Percentiles rank a stretch among this genome's conserved stretches.
Evolutionary conservation across 2,113 vertebrate species (phyloP).

Genomic region (Neotoma lepida): DNA sequence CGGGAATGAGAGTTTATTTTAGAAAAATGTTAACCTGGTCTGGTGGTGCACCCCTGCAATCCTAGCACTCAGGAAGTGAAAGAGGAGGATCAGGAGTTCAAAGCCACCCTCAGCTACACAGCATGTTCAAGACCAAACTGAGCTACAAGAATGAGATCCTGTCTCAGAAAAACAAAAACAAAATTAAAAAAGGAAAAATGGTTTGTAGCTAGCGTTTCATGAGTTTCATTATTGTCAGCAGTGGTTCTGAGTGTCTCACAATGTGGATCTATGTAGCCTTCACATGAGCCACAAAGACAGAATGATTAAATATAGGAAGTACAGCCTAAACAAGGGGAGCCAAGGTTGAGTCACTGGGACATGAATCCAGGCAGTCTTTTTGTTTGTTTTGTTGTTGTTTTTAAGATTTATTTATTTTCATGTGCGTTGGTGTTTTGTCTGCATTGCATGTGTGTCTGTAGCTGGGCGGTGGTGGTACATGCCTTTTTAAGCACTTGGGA

Average conservation of each 20-base stretch:
- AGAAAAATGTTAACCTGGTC: not conserved
- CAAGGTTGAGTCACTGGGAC: not conserved
- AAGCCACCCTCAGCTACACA: not conserved
- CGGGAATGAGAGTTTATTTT: conserved; percentile 50
- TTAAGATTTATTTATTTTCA: not conserved
- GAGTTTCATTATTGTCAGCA: conserved; percentile 4
- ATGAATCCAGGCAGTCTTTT: not conserved
- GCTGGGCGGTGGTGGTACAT: not conserved
- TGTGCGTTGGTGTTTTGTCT: not conserved
- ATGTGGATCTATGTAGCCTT: conserved; percentile 35
- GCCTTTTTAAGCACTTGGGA: not conserved
- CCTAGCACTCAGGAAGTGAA: not conserved
- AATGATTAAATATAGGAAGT: not conserved
- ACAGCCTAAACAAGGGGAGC: not conserved
- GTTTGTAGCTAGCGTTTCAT: conserved; percentile 48
- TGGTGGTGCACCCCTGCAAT: not conserved
- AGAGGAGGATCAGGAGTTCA: not conserved
- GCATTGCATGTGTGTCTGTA: not conserved
- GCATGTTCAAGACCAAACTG: not conserved
- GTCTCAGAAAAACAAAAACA: not conserved
- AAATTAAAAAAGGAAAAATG: not conserved
- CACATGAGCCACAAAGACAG: not conserved
- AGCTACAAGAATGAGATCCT: not conserved
- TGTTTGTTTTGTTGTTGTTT: not conserved
- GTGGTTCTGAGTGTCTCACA: conserved; percentile 12